These are phyloP conservation scores for Mactromeris polynyma DNA, from an alignment of 2,888 invertebrate species.

Conservation along the genomic window DNA sequence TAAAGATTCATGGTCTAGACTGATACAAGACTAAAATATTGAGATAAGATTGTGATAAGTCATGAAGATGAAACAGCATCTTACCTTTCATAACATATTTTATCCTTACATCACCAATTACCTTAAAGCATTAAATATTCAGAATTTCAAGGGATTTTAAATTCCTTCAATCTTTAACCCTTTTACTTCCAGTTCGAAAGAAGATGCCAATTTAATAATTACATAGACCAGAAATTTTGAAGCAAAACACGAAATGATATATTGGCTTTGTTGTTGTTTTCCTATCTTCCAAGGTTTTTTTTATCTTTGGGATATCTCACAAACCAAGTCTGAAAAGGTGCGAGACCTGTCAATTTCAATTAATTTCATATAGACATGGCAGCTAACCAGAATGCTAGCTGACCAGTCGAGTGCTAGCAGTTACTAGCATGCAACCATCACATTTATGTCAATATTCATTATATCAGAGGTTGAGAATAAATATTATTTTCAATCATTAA, in stretches of 20 bases:
- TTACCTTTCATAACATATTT: neutral
- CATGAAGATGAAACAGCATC: neutral
- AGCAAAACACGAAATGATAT: neutral
- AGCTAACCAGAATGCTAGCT: neutral
- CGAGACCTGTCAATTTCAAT: neutral
- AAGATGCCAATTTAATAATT: neutral
- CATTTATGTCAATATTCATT: too few relatives aligned
- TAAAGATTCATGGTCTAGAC: neutral
- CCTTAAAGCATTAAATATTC: neutral
- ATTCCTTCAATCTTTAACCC: neutral
- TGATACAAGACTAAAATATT: neutral
- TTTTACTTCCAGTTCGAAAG: neutral
- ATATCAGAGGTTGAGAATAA: too few relatives aligned
- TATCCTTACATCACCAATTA: neutral
- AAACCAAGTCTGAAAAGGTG: neutral
- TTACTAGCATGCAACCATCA: neutral
- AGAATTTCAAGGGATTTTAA: neutral
- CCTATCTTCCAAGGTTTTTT: neutral
- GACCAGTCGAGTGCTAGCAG: neutral
- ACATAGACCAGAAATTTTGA: neutral
- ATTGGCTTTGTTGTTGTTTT: neutral
- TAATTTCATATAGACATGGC: neutral
- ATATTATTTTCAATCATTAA: too few relatives aligned
- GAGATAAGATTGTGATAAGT: neutral
- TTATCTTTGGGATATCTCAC: neutral